Percentiles rank a stretch among this genome's conserved stretches.
phyloP scores from a whole-genome alignment of 2,797 vertebrate genomes.

The Apodemus agrarius region DNA sequence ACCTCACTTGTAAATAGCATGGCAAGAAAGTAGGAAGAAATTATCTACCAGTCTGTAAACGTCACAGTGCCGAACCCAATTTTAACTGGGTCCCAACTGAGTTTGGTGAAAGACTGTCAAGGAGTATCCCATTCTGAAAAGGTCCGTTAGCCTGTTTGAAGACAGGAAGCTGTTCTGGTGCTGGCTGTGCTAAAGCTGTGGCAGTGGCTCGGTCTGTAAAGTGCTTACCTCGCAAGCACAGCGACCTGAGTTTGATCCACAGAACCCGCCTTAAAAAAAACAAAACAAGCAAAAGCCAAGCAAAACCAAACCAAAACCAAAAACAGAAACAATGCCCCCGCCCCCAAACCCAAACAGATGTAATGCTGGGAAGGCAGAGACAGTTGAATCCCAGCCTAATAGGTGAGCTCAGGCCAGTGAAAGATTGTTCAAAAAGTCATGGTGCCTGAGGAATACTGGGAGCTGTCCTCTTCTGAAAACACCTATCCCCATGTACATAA shows the following conservation, averaged over 20 bases:
- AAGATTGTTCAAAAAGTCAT: neutral
- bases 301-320: neutral
- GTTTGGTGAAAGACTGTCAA: neutral
- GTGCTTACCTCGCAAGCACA: neutral
- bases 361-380: neutral
- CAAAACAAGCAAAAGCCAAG: neutral
- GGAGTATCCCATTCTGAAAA: neutral
- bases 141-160: neutral
- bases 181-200: neutral
- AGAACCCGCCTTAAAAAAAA: neutral
- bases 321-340: neutral
- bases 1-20: neutral
- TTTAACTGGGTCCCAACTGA: neutral
- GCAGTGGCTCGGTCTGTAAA: neutral
- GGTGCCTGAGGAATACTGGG: neutral
- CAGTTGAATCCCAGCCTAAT: neutral
- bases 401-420: neutral
- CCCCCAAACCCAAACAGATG: neutral
- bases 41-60: neutral
- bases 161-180: neutral
- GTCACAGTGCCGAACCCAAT: neutral
- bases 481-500: neutral
- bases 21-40: neutral
- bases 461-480: neutral
- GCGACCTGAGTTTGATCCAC: neutral